Base-by-base conservation (phyloP, 35 echinoderm and acorn worm genomes). In the Acanthaster planci region DNA sequence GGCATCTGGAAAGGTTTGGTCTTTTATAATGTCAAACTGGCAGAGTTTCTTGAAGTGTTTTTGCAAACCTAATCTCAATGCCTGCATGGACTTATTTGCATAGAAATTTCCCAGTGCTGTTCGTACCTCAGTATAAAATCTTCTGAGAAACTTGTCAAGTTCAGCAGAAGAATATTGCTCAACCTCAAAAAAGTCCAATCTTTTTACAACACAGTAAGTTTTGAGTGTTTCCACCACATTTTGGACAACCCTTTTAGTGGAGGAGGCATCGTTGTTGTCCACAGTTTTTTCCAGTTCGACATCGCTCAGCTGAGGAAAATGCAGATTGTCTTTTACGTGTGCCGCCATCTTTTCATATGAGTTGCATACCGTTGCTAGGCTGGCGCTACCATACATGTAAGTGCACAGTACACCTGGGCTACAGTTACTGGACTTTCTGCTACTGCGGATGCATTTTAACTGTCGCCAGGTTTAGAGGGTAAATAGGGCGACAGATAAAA, bases 71-170 rank as follows among this genome's bases (percentile, higher is more conserved):
- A 78, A 87, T 38, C 85, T 42, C 26, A 36, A 31, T n/a, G 76
- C 35, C 51, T 55, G 18, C 31, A 78, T 34, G 2, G 60, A 78
- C 44, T 77, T 78, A 29, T 87, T 87, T 15, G 51, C 52, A 36
- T 87, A 78, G 18, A 78, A 77, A 15, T 87, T 76, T 6, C 84
- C 84, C 38, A 23, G 39, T 40, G 67, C 44, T n/a, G 37, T 85
- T 15, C 84, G 56, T 6, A 85, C 59, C 67, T 85, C 84, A 30
- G 59, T 60, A 34, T 85, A 85, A 47, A 37, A 85, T 30, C 40
- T 58, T 40, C 6, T 2, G 0, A 76, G 38, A 85, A 76, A 76
- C 9, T 0, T 1, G 38, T 38, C 1, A 18, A 67, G 39, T 34
- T 84, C 82, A 0, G 10, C 12, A 80, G 18, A 21, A 15, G 38